phyloP scores from a whole-genome alignment of 2,113 vertebrate genomes.

The Larimichthys crocea region DNA sequence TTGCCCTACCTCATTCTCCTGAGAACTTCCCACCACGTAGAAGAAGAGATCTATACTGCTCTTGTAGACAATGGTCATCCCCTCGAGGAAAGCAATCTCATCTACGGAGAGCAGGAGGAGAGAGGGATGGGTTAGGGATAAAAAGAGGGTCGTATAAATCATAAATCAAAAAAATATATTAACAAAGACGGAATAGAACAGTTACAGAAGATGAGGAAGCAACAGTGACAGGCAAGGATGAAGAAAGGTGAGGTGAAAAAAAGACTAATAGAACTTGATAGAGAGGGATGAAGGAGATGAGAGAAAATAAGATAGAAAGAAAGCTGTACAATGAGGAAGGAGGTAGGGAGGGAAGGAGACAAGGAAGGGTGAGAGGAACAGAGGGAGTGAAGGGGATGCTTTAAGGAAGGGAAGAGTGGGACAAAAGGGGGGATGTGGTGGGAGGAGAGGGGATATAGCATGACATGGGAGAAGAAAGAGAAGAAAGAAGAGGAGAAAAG shows the following conservation, averaged over 20 bases:
- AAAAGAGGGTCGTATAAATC: background rate
- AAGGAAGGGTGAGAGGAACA: background rate
- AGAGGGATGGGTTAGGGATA: background rate
- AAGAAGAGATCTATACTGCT: conserved; percentile 88
- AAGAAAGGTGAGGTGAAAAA: background rate
- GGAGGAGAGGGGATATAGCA: conserved; percentile 15
- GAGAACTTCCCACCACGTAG: conserved; percentile 88
- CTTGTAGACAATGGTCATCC: conserved; percentile 89
- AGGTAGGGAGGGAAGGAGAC: background rate
- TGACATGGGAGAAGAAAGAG: conserved; percentile 43
- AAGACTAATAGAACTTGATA: background rate
- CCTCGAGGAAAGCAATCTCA: conserved; percentile 88
- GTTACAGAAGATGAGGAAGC: too few species aligned
- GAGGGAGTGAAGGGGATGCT: background rate
- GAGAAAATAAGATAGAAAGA: background rate
- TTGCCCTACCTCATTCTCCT: conserved; percentile 88
- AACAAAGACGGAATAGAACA: background rate
- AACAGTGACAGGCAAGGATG: background rate
- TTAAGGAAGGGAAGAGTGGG: background rate
- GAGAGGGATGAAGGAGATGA: background rate
- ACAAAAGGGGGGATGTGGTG: conserved; percentile 36
- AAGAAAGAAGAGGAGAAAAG: conserved; percentile 32
- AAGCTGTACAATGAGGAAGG: background rate
- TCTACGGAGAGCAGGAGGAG: conserved; percentile 70
- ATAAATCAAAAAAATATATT: background rate